Percentiles rank a stretch among this genome's conserved stretches.
Conservation (phyloP, 2,797 vertebrate genomes). For the Parambassis ranga region DNA sequence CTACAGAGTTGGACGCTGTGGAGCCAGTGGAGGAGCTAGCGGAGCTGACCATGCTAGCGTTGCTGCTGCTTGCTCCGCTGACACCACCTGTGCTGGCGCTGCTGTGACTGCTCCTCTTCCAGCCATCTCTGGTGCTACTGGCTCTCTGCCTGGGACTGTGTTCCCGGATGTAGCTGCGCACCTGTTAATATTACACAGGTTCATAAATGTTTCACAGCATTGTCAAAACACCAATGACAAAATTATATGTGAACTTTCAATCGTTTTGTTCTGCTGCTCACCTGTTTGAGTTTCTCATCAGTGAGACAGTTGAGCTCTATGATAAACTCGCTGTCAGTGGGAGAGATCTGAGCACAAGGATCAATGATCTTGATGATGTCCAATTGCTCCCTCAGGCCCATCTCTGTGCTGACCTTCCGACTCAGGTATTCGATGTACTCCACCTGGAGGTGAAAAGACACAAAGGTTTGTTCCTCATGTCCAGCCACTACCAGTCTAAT, state of each 20-base stretch:
- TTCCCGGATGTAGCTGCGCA: constrained; percentile 96
- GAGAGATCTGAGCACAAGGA: constrained; percentile 96
- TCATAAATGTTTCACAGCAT: neutral
- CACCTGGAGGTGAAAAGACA: constrained; percentile 79
- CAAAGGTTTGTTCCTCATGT: neutral
- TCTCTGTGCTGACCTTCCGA: constrained; percentile 98
- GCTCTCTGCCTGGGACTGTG: constrained; percentile 90
- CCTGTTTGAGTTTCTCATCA: constrained; percentile 98
- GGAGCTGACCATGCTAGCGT: constrained; percentile 96
- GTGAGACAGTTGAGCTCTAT: constrained; percentile 99
- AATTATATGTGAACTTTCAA: too few relatives aligned
- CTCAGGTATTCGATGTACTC: constrained; percentile 99
- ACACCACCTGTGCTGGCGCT: constrained; percentile 90
- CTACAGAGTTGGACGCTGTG: constrained; percentile 84
- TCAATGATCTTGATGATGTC: constrained; percentile 99
- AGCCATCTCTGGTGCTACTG: constrained; percentile 85
- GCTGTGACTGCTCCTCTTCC: constrained; percentile 94
- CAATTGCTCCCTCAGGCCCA: constrained; percentile 98
- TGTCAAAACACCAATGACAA: neutral
- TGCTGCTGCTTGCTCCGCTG: constrained; percentile 92
- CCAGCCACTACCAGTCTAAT: neutral
- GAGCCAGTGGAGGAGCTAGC: constrained; percentile 90
- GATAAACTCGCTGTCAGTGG: constrained; percentile 99
- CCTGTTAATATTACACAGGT: constrained; percentile 71
- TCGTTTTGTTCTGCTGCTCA: constrained; percentile 68